A percentile compares a stretch with the other conserved stretches of the same genome.
These are phyloP conservation scores for Dendrocopos noguchii DNA, from an alignment of 2,113 vertebrate genomes.

Conservation along the genomic window DNA sequence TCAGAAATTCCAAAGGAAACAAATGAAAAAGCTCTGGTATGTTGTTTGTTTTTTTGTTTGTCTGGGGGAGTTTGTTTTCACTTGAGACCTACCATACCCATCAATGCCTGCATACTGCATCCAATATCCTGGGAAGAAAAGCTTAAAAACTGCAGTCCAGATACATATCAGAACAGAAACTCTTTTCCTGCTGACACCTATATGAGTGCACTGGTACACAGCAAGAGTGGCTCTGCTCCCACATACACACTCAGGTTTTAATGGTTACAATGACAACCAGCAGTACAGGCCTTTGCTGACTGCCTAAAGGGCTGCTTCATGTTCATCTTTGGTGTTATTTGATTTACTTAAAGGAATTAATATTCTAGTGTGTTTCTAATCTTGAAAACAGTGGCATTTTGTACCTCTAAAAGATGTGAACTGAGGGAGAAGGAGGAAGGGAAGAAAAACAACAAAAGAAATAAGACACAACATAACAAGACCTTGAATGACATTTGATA, in stretches of 20 bases:
- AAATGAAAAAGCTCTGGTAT: not conserved
- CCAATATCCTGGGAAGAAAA: rapidly evolving
- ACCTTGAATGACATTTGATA: constrained; percentile 5
- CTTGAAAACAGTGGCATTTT: not conserved
- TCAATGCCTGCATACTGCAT: no score
- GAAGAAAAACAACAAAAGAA: not conserved
- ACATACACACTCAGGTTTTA: not conserved
- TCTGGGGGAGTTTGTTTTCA: rapidly evolving
- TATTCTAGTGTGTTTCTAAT: not conserved
- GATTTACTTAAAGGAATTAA: not conserved
- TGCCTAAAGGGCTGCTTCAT: not conserved
- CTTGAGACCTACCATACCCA: not conserved
- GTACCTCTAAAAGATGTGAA: not conserved
- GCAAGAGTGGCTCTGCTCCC: no score
- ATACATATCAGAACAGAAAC: rapidly evolving
- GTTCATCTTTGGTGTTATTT: not conserved
- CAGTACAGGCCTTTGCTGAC: not conserved
- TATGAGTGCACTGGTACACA: no score
- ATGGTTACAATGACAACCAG: not conserved
- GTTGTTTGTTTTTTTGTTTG: rapidly evolving
- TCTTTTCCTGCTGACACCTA: not conserved
- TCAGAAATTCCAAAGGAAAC: not conserved
- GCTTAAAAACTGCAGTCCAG: not conserved
- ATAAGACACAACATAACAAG: not conserved
- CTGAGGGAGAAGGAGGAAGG: rapidly evolving